A percentile compares a stretch with the other conserved stretches of the same genome.
phyloP scores from a whole-genome alignment of 2,113 vertebrate species.

The Vimba vimba region DNA sequence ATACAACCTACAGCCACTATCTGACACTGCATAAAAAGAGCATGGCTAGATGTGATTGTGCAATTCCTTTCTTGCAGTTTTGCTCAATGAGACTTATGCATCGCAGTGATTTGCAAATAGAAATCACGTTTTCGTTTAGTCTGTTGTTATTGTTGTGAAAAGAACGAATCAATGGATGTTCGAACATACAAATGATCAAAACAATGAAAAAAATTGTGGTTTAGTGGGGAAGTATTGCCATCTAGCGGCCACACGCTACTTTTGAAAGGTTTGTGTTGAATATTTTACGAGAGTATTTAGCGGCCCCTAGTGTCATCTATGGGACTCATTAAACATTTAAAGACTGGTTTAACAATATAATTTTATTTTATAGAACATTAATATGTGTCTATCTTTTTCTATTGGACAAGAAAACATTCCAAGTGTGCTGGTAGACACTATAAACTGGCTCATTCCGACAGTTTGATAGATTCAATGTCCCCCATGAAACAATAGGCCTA shows the following conservation, averaged over 20 bases:
- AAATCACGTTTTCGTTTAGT: not conserved
- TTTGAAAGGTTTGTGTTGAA: not conserved
- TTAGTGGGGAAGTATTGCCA: slow-evolving; percentile 26
- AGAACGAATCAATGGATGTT: not conserved
- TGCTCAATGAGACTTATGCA: not conserved
- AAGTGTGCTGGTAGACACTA: not conserved
- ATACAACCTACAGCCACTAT: too few species aligned
- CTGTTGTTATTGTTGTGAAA: not conserved
- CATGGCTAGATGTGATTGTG: not conserved
- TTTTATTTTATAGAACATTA: not conserved
- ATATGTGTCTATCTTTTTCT: not conserved
- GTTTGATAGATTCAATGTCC: too few species aligned
- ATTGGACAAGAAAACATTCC: not conserved
- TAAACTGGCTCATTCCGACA: not conserved
- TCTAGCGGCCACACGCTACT: slow-evolving; percentile 19
- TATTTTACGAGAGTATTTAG: not conserved
- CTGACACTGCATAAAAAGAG: not conserved
- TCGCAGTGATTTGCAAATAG: not conserved
- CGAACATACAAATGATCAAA: not conserved
- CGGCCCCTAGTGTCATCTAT: not conserved
- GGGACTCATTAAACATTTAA: not conserved
- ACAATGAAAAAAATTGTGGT: not conserved
- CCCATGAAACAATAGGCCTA: too few species aligned
- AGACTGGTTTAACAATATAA: not conserved
- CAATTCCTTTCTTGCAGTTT: not conserved